Conservation (phyloP, 37 sponge, comb jelly and placozoan species). For the Spongilla lacustris region DNA sequence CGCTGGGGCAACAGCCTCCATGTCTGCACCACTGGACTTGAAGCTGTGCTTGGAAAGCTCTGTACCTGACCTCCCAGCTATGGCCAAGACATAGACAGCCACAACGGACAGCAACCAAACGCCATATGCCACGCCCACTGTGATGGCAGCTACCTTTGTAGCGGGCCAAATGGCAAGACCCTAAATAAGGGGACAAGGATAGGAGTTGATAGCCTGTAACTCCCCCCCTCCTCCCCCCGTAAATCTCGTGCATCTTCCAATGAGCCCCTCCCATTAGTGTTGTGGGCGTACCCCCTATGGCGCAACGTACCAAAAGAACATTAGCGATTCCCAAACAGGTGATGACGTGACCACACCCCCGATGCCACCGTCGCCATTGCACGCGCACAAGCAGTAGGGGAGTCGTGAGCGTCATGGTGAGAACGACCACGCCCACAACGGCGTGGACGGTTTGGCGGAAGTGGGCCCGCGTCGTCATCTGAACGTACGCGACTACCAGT, state of each 20-base stretch:
- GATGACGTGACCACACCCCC: slow-evolving; percentile 37
- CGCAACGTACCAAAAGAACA: slow-evolving; percentile 45
- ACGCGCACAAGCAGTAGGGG: slow-evolving; percentile 29
- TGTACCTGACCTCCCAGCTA: neutral
- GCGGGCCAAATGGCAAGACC: slow-evolving; percentile 32
- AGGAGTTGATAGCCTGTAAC: too few relatives aligned
- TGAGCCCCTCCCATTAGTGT: too few relatives aligned
- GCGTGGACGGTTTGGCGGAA: slow-evolving; percentile 30
- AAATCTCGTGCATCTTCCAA: too few relatives aligned
- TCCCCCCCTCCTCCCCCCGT: neutral
- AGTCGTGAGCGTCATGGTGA: slow-evolving; percentile 19
- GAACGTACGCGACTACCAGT: slow-evolving; percentile 29
- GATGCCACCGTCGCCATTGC: slow-evolving; percentile 16
- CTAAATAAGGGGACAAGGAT: slow-evolving; percentile 1
- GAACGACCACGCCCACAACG: slow-evolving; percentile 46
- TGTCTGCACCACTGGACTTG: neutral
- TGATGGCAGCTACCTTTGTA: neutral
- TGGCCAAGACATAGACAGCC: slow-evolving; percentile 26
- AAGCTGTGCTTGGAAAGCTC: neutral
- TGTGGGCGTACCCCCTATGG: too few relatives aligned
- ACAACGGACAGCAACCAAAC: slow-evolving; percentile 18
- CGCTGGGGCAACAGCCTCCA: too few relatives aligned
- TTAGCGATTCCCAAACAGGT: slow-evolving; percentile 56
- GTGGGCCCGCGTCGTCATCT: slow-evolving; percentile 32
- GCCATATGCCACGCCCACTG: slow-evolving; percentile 41